Evolutionary conservation across 2,113 vertebrate genomes (phyloP), one percentile per base, ranked within the genome.

Genomic region (Colaptes auratus): DNA sequence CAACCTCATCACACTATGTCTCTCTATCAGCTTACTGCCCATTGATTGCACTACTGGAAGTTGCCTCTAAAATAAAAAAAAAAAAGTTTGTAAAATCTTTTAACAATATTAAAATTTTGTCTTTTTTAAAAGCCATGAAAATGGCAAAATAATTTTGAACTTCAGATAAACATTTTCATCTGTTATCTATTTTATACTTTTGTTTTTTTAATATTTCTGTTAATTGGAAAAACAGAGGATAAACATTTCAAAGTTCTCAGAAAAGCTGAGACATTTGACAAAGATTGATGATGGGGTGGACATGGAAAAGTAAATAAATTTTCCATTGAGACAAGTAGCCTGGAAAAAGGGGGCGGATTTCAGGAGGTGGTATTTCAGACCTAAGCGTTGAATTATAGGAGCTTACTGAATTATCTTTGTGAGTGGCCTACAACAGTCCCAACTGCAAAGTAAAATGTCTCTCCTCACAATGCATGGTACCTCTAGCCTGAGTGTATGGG

Each of bases 401-500:
- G 12, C 17, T 58, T 46, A 24, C 60, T 46, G 35, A 19, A 15
- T 33, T 69, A 35, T 14, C 17, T 39, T 36, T 11, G 33, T 3
- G 4, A 81, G 7, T 15, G 48, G 14, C 27, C 28, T 31, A 53
- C 24, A 75, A 55, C 8, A 64, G 50, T 31, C 23, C 23, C 28
- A 3, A 2, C 3, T 42, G 10, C n/a, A 28, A 48, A 82, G 33
- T 27, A 52, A 48, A 85, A 14, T 24, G 21, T 10, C 7, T 72
- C 31, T 77, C 21, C 63, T 20, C 8, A 5, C 19, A 16, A 46
- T 20, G 4, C 52, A 39, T 24, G 20, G 13, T 63, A 30, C 33
- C 24, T 72, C 46, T 1, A 0, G 20, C 5, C 7, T 42, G 17
- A 31, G 6, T 0, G 0, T 23, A 7, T 0, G 1, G 39, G 21